These are phyloP conservation scores for Drosophila limbata DNA, from an alignment of 2,888 invertebrate genomes.

Conservation along the genomic window DNA sequence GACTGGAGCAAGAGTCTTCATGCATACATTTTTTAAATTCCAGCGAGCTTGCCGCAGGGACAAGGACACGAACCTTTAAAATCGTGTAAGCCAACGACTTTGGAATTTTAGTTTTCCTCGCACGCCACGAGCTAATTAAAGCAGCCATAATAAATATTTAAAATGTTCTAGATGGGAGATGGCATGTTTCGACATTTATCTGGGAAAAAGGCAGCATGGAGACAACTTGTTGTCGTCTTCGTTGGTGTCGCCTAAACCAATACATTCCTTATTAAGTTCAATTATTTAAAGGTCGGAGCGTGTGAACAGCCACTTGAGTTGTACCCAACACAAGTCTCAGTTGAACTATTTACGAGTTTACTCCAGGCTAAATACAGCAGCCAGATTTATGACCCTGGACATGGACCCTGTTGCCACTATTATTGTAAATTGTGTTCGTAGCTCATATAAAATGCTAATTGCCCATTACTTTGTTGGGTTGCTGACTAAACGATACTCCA, in stretches of 20 bases:
- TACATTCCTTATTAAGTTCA: slow-evolving; percentile 28
- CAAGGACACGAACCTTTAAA: slow-evolving; percentile 42
- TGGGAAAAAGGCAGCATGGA: slow-evolving; percentile 50
- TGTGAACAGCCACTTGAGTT: slow-evolving; percentile 51
- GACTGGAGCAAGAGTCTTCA: not conserved
- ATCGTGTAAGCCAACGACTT: slow-evolving; percentile 6
- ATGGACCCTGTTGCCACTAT: slow-evolving; percentile 3
- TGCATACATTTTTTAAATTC: slow-evolving; percentile 9
- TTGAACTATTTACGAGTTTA: slow-evolving; percentile 13
- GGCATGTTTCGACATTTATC: slow-evolving; percentile 33
- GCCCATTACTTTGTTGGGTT: slow-evolving; percentile 30
- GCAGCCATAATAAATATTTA: slow-evolving; percentile 54
- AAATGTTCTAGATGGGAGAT: slow-evolving; percentile 45
- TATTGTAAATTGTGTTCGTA: slow-evolving; percentile 11
- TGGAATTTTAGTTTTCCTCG: slow-evolving; percentile 33
- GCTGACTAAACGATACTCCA: slow-evolving; percentile 3
- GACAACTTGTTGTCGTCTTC: slow-evolving; percentile 52
- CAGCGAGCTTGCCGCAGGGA: not conserved
- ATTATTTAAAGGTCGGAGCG: slow-evolving; percentile 45
- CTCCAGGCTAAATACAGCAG: slow-evolving; percentile 3
- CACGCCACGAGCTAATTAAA: slow-evolving; percentile 57
- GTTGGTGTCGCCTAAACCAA: slow-evolving; percentile 9
- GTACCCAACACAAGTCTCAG: slow-evolving; percentile 2
- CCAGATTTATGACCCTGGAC: slow-evolving; percentile 31
- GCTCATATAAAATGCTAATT: slow-evolving; percentile 46